Base-by-base conservation (phyloP, 1,140 invertebrate genomes). In the Papilio dardanus region DNA sequence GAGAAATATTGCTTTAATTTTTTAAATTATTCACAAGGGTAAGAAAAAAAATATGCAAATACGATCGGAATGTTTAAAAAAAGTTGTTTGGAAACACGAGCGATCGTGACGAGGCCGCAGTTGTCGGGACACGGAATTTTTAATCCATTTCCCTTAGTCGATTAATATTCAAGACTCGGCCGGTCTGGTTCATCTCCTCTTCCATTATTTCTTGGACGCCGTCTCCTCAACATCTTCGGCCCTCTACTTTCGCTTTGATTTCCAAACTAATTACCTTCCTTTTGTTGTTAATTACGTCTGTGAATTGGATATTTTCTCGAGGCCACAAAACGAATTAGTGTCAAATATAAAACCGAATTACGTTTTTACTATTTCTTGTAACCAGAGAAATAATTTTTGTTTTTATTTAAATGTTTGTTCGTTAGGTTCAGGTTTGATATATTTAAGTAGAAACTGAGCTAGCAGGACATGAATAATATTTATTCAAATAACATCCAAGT, bases 161-260 rank as follows among this genome's bases (percentile, higher is more conserved):
- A 93, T 93, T 93, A 93, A 93, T 93, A 93, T 93, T 92, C 91
- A 93, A 79, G 84, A 77, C 88, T 83, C 81, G 88, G 76, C 82
- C 85, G 88, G 91, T 93, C 91, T 93, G 91, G 89, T 92, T 93
- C 91, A 93, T 93, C 91, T 93, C 91, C 91, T 92, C 74, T 74
- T 69, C 82, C 86, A 86, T 90, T 92, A 93, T 93, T 89, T 86
- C 86, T 86, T 83, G 89, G 90, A 89, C 90, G 84, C 77, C 85
- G 78, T 82, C 83, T 81, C 77, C 77, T 83, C 75, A 74, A 73
- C 46, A 79, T 80, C 77, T 76, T 77, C 71, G 77, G 42, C 74
- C 37, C 46, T 75, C 77, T 77, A 79, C 77, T 77, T 81, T 76
- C 77, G 82, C 89, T 92, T 93, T 93, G 91, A 93, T 93, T 93